Evolutionary conservation across 1,140 invertebrate species (phyloP).

Genomic region (Thereuonema tuberculata): DNA sequence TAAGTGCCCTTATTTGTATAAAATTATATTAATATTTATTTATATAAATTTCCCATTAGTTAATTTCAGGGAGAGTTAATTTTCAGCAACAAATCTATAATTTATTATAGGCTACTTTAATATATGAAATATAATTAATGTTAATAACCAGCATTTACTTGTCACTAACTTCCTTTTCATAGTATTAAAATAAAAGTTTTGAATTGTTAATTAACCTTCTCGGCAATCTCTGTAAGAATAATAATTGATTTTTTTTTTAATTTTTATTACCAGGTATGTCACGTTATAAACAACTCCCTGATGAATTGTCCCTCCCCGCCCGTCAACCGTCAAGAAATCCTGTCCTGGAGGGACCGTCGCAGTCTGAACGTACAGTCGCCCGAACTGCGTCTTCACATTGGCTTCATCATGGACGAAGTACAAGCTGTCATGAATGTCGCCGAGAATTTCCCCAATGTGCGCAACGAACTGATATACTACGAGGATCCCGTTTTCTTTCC

Average conservation of each 20-base stretch:
- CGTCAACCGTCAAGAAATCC: conserved; percentile 40
- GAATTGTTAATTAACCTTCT: too few relatives aligned
- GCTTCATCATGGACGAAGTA: conserved; percentile 93
- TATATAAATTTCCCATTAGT: too few relatives aligned
- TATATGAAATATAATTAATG: too few relatives aligned
- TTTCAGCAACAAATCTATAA: too few relatives aligned
- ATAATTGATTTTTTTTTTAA: neutral
- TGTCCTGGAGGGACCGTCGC: conserved; percentile 14
- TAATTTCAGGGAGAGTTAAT: too few relatives aligned
- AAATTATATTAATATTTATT: too few relatives aligned
- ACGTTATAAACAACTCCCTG: conserved; percentile 68
- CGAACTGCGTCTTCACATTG: conserved; percentile 42
- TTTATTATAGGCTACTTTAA: too few relatives aligned
- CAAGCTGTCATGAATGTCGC: conserved; percentile 71
- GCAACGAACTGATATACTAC: conserved; percentile 69
- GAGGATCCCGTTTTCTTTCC: conserved; percentile 82
- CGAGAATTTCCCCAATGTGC: conserved; percentile 64
- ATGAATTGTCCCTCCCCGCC: conserved; percentile 92
- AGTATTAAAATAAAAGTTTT: too few relatives aligned
- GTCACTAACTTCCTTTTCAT: too few relatives aligned
- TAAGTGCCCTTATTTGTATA: too few relatives aligned
- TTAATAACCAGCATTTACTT: too few relatives aligned
- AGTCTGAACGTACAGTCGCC: neutral
- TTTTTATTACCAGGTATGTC: conserved; percentile 43
- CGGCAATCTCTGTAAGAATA: too few relatives aligned